Percentiles rank a stretch among this genome's conserved stretches.
phyloP scores from a whole-genome alignment of 2,888 invertebrate genomes.

The Nemapogon koenigi region DNA sequence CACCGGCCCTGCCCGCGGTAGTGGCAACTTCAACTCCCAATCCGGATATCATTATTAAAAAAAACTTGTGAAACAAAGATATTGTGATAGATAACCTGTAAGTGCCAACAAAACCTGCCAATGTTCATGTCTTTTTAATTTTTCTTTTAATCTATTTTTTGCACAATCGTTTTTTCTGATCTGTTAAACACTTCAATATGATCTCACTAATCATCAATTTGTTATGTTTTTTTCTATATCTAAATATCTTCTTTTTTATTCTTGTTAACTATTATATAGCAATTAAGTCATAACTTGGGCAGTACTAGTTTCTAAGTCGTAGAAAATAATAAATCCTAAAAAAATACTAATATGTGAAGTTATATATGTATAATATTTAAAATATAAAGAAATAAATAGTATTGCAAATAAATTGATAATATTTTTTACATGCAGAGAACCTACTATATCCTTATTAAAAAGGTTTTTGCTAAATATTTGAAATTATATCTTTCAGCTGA shows the following conservation, averaged over 20 bases:
- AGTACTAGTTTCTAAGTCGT: constrained; percentile 39
- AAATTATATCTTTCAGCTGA: too few relatives aligned
- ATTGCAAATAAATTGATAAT: background rate
- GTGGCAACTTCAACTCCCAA: constrained; percentile 52
- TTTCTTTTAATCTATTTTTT: constrained; percentile 1
- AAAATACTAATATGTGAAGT: constrained; percentile 21
- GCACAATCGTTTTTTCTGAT: background rate
- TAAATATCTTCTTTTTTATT: constrained; percentile 1
- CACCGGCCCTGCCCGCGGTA: constrained; percentile 39
- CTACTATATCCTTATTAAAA: background rate
- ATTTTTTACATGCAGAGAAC: background rate
- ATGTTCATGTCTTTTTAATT: background rate
- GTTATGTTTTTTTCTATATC: background rate
- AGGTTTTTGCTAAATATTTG: background rate
- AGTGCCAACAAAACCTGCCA: background rate
- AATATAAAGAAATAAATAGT: background rate
- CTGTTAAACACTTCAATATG: constrained; percentile 1
- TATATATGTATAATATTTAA: background rate
- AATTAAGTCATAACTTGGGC: constrained; percentile 25
- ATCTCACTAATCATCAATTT: constrained; percentile 2
- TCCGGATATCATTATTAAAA: constrained; percentile 50
- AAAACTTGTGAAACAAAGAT: background rate
- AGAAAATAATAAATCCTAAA: constrained; percentile 32
- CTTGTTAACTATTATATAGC: background rate
- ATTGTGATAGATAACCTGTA: constrained; percentile 1